Base-by-base conservation (phyloP, 2,797 vertebrate species). In the Amphiprion clarkii region DNA sequence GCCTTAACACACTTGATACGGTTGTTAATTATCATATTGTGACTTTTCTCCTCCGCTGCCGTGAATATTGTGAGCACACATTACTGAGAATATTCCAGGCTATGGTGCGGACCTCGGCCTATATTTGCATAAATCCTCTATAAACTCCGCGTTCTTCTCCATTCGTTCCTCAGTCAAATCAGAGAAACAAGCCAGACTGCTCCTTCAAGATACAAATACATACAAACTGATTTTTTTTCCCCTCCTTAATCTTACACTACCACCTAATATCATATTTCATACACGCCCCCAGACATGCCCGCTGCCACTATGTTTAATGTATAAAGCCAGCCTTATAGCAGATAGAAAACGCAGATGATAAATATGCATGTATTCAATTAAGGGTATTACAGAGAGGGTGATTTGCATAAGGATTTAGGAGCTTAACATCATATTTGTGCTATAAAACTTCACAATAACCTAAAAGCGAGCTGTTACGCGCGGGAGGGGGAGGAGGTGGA, bases 361-460 rank as follows among this genome's bases (percentile, higher is more conserved):
- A 95, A 96, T 96, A 95, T 96, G 95, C 94, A 95, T 95, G 93
- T 94, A 94, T 95, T 95, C 95, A 96, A 95, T 95, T 95, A 95
- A 90, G 90, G 92, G 93, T 92, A 94, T 95, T 95, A 95, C 89
- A 93, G 85, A 82, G 79, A 81, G 67, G 81, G 73, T 94, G 71
- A 94, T 96, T 95, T 94, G 94, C 94, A 95, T 95, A 87, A 87
- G 91, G 92, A 93, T 94, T 93, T 94, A 89, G 91, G 85, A 93
- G 83, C 91, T 94, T 94, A 95, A 93, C 90, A 91, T 93, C 88
- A 92, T 94, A 94, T 95, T 94, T 94, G 92, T 83, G 91, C 91
- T 93, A 89, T 94, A 89, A 93, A 94, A 93, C 86, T 91, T 93
- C 89, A 92, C 91, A 92, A 92, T 93, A 87, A 88, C 85, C 86